Conservation (phyloP, 2,113 vertebrate genomes). For the Climacteris rufus region DNA sequence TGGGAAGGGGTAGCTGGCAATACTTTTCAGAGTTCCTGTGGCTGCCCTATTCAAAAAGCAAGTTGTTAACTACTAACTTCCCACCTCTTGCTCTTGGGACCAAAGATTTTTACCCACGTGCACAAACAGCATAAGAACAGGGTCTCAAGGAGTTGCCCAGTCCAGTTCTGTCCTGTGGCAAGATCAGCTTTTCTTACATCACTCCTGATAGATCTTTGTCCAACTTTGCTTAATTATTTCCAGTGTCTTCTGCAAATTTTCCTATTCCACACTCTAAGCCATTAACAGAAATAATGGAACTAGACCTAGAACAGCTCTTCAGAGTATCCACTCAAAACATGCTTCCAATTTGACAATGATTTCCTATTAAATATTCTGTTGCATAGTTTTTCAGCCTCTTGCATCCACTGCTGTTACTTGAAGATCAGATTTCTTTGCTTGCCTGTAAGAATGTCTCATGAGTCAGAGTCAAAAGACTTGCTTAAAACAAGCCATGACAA, state of each 20-base stretch:
- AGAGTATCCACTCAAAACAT: background rate
- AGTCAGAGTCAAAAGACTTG: conserved; percentile 53
- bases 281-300: background rate
- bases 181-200: background rate
- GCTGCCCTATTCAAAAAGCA: background rate
- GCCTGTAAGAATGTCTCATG: conserved; percentile 19
- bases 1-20: background rate
- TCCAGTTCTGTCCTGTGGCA: background rate
- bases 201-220: background rate
- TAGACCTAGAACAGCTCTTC: background rate
- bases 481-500: conserved; percentile 54
- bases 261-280: background rate
- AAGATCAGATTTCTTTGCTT: conserved; percentile 16
- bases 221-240: background rate
- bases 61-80: background rate
- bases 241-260: background rate
- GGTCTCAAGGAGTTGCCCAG: background rate
- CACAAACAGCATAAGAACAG: background rate
- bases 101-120: background rate
- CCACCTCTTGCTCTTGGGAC: background rate
- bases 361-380: background rate
- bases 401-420: background rate
- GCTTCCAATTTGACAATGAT: background rate
- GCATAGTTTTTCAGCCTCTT: background rate
- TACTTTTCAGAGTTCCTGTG: background rate